Evolutionary conservation across 2,113 vertebrate genomes (phyloP), one percentile per base, ranked within the genome.

Genomic region (Cyrtonyx montezumae): DNA sequence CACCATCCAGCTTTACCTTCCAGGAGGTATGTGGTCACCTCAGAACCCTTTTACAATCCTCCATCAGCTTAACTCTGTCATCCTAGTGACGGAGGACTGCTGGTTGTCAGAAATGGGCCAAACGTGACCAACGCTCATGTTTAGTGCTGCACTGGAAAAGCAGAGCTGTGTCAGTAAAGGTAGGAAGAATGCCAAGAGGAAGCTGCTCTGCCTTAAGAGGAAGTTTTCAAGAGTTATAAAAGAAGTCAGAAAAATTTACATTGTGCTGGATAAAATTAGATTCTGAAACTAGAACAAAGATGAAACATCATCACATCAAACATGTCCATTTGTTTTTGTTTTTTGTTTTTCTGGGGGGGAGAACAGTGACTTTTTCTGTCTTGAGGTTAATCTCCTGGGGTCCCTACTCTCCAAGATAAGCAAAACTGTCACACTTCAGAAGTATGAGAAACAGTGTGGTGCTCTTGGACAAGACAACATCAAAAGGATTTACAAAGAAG

Each of bases 401-500:
- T 67, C 53, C 69, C 84, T 36, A 45, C 21, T 32, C 58, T 76
- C 45, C 49, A 81, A 85, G 76, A 84, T 56, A 94, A 69, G 53
- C 61, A 93, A 87, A 87, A 88, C 23, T 66, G 62, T 81, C 63
- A 62, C 40, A 32, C 36, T 88, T 87, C 21, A 16, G 58, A 90
- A 79, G 80, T 32, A 61, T 6, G 25, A 79, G 62, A 79, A 26
- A 61, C 34, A 80, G 88, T 70, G 79, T 71, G 43, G 66, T 80
- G 68, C 51, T 66, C 46, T 70, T 86, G 63, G 28, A 69, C 23
- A 84, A 36, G 23, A 62, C 30, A 69, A 0, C 53, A 87, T 22
- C 68, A 91, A 74, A 82, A 82, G 75, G 82, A 87, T 55, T 67
- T 59, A 73, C 42, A 46, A 79, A 87, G 84, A 22, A 79, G 67